phyloP scores from a whole-genome alignment of 2,888 invertebrate species.

The Trachelus tabidus region DNA sequence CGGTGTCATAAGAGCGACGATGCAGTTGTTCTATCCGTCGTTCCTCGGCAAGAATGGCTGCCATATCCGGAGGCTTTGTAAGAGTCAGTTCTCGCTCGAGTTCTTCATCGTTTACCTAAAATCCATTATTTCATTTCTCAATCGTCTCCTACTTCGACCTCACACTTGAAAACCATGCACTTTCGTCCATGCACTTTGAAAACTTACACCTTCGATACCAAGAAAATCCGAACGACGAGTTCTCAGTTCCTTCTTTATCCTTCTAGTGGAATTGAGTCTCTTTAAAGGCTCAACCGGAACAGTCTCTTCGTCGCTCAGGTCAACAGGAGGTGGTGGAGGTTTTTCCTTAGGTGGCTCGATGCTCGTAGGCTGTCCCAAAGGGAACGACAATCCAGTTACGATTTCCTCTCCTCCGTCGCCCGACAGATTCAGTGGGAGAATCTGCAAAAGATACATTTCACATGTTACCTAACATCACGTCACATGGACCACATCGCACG shows the following conservation, averaged over 20 bases:
- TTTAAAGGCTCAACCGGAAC: slow-evolving; percentile 71
- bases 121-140: neutral
- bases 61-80: slow-evolving; percentile 83
- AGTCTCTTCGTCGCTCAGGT: slow-evolving; percentile 66
- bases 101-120: slow-evolving; percentile 74
- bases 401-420: slow-evolving; percentile 63
- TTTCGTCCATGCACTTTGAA: neutral
- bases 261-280: slow-evolving; percentile 83
- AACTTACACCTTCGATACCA: slow-evolving; percentile 77
- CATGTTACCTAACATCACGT: neutral
- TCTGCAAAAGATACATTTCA: slow-evolving; percentile 38
- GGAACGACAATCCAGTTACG: slow-evolving; percentile 63
- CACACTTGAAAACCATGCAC: too few species aligned
- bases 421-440: slow-evolving; percentile 57
- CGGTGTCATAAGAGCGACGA: slow-evolving; percentile 79
- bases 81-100: slow-evolving; percentile 76
- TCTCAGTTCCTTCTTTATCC: slow-evolving; percentile 87
- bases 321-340: slow-evolving; percentile 84
- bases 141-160: neutral
- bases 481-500: neutral
- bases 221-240: slow-evolving; percentile 87
- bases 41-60: slow-evolving; percentile 83
- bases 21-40: slow-evolving; percentile 82
- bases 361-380: slow-evolving; percentile 71
- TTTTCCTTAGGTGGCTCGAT: slow-evolving; percentile 87